Conservation (phyloP, 2,113 vertebrate genomes). For the Gadus chalcogrammus region DNA sequence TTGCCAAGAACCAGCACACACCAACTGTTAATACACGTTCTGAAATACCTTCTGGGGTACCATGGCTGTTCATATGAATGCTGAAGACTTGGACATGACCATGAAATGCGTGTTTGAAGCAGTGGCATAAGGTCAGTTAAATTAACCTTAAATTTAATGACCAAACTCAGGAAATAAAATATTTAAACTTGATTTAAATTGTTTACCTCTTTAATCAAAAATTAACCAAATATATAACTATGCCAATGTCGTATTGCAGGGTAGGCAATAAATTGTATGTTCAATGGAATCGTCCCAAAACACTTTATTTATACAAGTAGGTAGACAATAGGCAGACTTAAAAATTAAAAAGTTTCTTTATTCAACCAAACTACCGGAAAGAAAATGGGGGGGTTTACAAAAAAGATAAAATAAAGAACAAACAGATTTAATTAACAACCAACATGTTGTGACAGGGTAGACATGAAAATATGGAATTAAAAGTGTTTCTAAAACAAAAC, state of each 20-base stretch:
- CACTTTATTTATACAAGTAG: constrained; percentile 29
- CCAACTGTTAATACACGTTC: too few relatives aligned
- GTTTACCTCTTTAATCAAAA: too few relatives aligned
- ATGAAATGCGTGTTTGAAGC: too few relatives aligned
- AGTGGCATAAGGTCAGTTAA: constrained; percentile 1
- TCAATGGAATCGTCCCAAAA: constrained; percentile 1
- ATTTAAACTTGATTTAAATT: neutral
- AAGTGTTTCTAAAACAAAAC: constrained; percentile 90
- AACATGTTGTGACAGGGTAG: constrained; percentile 50
- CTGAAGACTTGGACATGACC: too few relatives aligned
- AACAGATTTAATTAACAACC: constrained; percentile 80
- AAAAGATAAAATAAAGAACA: constrained; percentile 70
- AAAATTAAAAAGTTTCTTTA: constrained; percentile 95
- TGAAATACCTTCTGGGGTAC: too few relatives aligned
- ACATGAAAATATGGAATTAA: constrained; percentile 70
- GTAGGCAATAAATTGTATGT: neutral
- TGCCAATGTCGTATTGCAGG: too few relatives aligned
- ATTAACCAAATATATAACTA: too few relatives aligned
- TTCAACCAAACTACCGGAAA: constrained; percentile 89
- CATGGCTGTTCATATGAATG: too few relatives aligned
- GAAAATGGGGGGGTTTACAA: constrained; percentile 80
- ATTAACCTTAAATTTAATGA: neutral
- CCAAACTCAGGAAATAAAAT: constrained; percentile 43
- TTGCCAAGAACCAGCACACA: neutral
- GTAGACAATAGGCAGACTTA: constrained; percentile 44